A percentile compares a stretch with the other conserved stretches of the same genome.
Evolutionary conservation across 1,140 invertebrate genomes (phyloP).

Genomic region (Brachionus asplanchnoidis): DNA sequence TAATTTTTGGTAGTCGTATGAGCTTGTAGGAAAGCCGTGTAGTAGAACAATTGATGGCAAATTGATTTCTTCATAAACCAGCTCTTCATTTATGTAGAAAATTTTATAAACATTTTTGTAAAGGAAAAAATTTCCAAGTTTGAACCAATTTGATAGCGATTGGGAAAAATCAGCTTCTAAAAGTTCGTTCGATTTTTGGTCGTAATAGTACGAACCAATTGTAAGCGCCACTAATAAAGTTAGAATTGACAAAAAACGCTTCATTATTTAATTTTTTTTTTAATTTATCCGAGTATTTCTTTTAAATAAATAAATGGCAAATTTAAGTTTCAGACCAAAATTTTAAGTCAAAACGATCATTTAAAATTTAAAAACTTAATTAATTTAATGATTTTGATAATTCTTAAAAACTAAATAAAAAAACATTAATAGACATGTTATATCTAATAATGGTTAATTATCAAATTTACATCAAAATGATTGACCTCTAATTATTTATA

Average conservation of each 20-base stretch:
- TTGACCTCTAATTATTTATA: no score
- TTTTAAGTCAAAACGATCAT: no score
- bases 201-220: background rate
- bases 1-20: slow-evolving; percentile 49
- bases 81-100: slow-evolving; percentile 1
- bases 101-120: slow-evolving; percentile 21
- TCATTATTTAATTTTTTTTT: background rate
- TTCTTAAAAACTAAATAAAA: no score
- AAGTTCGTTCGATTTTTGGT: background rate
- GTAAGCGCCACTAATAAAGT: background rate
- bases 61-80: background rate
- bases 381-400: no score
- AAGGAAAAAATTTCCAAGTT: background rate
- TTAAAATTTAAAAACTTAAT: no score
- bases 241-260: background rate
- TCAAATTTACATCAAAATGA: no score
- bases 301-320: background rate
- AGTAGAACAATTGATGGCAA: slow-evolving; percentile 48
- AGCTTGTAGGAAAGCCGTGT: slow-evolving; percentile 56
- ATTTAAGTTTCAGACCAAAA: no score
- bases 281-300: background rate
- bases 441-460: no score
- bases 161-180: background rate
- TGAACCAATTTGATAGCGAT: background rate
- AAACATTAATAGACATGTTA: no score